phyloP scores from a whole-genome alignment of 2,888 invertebrate genomes.

The Erebia epiphron region DNA sequence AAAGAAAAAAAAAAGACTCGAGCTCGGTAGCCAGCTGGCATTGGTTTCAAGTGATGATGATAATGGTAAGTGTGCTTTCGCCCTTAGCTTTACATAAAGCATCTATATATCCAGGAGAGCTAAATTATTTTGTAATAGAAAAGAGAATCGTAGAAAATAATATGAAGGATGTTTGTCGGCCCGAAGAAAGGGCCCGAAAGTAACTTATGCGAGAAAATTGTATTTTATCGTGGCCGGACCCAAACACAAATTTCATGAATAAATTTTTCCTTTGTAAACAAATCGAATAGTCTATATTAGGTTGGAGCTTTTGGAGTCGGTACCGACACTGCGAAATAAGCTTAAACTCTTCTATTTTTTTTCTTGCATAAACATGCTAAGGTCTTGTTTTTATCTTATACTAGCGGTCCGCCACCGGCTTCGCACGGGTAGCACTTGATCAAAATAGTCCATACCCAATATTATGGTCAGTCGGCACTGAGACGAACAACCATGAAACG shows the following conservation, averaged over 20 bases:
- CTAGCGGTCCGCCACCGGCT: too few relatives aligned
- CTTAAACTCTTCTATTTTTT: conserved; percentile 15
- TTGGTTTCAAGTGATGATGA: too few relatives aligned
- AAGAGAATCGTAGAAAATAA: conserved; percentile 31
- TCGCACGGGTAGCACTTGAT: too few relatives aligned
- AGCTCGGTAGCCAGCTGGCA: too few relatives aligned
- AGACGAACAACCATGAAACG: too few relatives aligned
- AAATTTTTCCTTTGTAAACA: conserved; percentile 82
- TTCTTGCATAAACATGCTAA: background rate
- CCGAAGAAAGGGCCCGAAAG: conserved; percentile 39
- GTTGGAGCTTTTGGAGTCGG: conserved; percentile 72
- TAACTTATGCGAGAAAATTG: conserved; percentile 69
- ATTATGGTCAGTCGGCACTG: too few relatives aligned
- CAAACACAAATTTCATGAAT: conserved; percentile 81
- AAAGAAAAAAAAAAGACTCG: too few relatives aligned
- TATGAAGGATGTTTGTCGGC: conserved; percentile 40
- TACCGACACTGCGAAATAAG: conserved; percentile 18
- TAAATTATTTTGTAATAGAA: conserved; percentile 17
- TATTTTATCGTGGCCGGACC: conserved; percentile 67
- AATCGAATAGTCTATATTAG: conserved; percentile 77
- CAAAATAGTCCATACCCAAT: too few relatives aligned
- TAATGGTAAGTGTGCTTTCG: too few relatives aligned
- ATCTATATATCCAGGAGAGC: background rate
- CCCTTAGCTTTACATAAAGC: background rate
- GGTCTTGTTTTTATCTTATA: too few relatives aligned